Evolutionary conservation across 2,797 vertebrate genomes (phyloP).

Genomic region (Ptychadena robeensis): DNA sequence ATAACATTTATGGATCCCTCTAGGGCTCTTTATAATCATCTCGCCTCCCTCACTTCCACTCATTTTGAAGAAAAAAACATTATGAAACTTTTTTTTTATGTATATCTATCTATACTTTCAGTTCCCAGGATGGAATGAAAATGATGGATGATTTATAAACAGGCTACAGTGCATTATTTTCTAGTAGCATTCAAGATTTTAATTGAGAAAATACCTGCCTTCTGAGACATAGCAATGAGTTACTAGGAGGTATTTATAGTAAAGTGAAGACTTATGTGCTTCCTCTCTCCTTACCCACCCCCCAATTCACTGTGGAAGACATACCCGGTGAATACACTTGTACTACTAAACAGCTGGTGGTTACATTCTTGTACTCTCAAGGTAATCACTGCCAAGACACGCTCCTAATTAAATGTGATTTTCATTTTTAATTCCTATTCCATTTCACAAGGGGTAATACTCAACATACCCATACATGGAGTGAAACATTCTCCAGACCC

Average conservation of each 20-base stretch:
- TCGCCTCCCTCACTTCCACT: slow-evolving; percentile 3
- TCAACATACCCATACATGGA: not conserved
- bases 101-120: slow-evolving; percentile 2
- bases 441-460: not conserved
- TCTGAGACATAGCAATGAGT: not conserved
- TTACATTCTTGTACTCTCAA: slow-evolving; percentile 4
- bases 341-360: slow-evolving; percentile 3
- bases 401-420: slow-evolving; percentile 5
- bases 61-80: slow-evolving; percentile 28
- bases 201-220: slow-evolving; percentile 11
- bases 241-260: not conserved
- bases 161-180: not conserved
- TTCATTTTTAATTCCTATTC: not conserved
- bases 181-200: slow-evolving; percentile 12
- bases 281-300: not conserved
- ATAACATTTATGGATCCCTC: slow-evolving; percentile 53
- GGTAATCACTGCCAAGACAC: slow-evolving; percentile 8
- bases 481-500: not conserved
- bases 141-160: slow-evolving; percentile 24
- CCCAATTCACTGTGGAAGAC: slow-evolving; percentile 4
- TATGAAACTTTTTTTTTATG: not conserved
- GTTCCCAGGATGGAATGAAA: slow-evolving; percentile 12
- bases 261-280: not conserved
- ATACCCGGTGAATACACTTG: not conserved
- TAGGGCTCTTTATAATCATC: slow-evolving; percentile 50